These are phyloP conservation scores for Crotophaga sulcirostris DNA, from an alignment of 2,113 vertebrate genomes.

Conservation along the genomic window DNA sequence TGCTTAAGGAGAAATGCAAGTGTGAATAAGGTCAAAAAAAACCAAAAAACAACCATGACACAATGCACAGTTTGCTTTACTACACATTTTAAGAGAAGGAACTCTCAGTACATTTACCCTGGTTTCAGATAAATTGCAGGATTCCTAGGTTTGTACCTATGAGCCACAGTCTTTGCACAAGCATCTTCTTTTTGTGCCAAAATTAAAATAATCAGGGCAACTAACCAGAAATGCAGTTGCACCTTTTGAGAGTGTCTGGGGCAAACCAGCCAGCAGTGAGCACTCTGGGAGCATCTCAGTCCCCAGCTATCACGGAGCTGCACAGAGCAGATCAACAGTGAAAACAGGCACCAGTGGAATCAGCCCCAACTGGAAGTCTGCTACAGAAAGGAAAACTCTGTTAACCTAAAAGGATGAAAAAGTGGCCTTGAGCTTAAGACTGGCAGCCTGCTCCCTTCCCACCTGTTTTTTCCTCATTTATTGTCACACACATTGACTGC, in stretches of 20 bases:
- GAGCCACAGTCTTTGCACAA: background rate
- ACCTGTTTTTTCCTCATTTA: background rate
- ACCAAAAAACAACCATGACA: background rate
- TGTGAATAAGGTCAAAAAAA: background rate
- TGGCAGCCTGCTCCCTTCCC: accelerated
- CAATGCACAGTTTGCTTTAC: background rate
- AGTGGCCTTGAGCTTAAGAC: background rate
- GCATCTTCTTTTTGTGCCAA: background rate
- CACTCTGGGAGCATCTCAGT: background rate
- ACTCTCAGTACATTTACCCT: background rate
- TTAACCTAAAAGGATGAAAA: background rate
- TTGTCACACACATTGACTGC: background rate
- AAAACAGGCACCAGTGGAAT: background rate
- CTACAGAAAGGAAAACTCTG: background rate
- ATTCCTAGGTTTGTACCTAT: background rate
- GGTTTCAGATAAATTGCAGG: background rate
- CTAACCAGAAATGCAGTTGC: background rate
- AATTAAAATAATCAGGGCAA: background rate
- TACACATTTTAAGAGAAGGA: background rate
- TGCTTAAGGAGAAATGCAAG: background rate
- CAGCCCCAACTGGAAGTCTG: background rate
- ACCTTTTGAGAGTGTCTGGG: background rate
- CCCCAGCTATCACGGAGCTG: background rate
- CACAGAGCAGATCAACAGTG: accelerated
- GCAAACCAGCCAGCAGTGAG: background rate